Evolutionary conservation across 1,140 invertebrate genomes (phyloP).

Genomic region (Heliconius hewitsoni): DNA sequence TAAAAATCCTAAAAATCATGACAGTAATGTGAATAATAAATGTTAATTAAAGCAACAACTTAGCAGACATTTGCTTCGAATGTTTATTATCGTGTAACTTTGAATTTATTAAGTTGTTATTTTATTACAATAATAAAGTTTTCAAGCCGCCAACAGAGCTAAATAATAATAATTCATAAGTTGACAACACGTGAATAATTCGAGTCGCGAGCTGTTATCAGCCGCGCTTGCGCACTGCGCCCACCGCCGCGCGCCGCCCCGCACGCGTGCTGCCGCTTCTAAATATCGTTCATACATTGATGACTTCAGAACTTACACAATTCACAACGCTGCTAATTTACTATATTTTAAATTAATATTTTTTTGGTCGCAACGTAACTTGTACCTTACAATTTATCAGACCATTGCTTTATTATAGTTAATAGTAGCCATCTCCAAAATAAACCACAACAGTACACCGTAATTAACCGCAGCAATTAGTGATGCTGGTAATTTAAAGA

Average conservation of each 20-base stretch:
- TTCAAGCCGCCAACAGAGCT: slow-evolving; percentile 22
- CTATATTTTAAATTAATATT: neutral
- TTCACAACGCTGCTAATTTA: slow-evolving; percentile 60
- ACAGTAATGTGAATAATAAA: slow-evolving; percentile 22
- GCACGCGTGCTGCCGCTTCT: slow-evolving; percentile 63
- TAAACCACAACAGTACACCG: slow-evolving; percentile 33
- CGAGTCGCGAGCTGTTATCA: slow-evolving; percentile 66
- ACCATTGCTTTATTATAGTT: neutral
- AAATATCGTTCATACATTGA: slow-evolving; percentile 33
- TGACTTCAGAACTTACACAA: slow-evolving; percentile 44
- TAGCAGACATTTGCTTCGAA: slow-evolving; percentile 16
- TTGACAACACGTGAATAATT: slow-evolving; percentile 73
- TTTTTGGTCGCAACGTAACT: neutral
- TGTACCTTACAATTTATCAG: neutral
- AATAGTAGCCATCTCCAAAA: slow-evolving; percentile 23
- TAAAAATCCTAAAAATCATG: neutral
- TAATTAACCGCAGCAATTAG: slow-evolving; percentile 42
- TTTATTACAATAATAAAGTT: slow-evolving; percentile 27
- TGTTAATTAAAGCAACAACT: slow-evolving; percentile 9
- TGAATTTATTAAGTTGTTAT: slow-evolving; percentile 4
- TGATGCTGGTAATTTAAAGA: slow-evolving; percentile 37
- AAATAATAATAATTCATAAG: slow-evolving; percentile 68
- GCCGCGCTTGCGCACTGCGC: slow-evolving; percentile 62
- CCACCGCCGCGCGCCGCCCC: slow-evolving; percentile 45
- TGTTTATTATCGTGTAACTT: slow-evolving; percentile 32